phyloP scores from a whole-genome alignment of 2,888 invertebrate genomes.

The Pinctada fucata region DNA sequence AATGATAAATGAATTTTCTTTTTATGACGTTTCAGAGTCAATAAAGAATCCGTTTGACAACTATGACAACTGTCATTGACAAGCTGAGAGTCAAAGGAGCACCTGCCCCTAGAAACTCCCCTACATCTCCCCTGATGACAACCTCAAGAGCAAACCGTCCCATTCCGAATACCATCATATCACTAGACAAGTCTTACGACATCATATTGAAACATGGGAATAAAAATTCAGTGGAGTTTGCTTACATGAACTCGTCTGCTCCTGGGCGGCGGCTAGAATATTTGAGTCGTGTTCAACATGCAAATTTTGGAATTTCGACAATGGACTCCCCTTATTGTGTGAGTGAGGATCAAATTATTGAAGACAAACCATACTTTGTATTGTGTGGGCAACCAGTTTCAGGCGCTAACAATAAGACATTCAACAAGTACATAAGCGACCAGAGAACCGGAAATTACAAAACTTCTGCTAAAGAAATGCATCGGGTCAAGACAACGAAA shows the following conservation, averaged over 20 bases:
- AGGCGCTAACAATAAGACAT: conserved; percentile 43
- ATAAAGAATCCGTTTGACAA: not conserved
- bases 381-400: conserved; percentile 57
- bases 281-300: conserved; percentile 48
- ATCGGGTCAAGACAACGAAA: conserved; percentile 43
- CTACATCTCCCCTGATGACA: conserved; percentile 40
- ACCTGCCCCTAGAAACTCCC: conserved; percentile 48
- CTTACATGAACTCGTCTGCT: conserved; percentile 37
- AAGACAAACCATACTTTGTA: conserved; percentile 58
- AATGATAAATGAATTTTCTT: too few relatives aligned
- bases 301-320: conserved; percentile 58
- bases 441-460: conserved; percentile 54
- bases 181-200: conserved; percentile 52
- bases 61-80: conserved; percentile 43
- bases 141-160: conserved; percentile 40
- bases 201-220: conserved; percentile 47
- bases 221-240: conserved; percentile 35
- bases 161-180: conserved; percentile 31
- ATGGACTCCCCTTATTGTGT: conserved; percentile 52
- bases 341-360: conserved; percentile 37
- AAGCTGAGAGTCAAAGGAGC: conserved; percentile 51
- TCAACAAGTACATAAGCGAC: conserved; percentile 54
- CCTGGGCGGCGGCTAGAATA: conserved; percentile 52
- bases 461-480: conserved; percentile 54
- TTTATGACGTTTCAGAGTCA: too few relatives aligned